Percentiles rank a stretch among this genome's conserved stretches.
Conservation (phyloP, 2,797 vertebrate genomes). For the Peromyscus attwateri region DNA sequence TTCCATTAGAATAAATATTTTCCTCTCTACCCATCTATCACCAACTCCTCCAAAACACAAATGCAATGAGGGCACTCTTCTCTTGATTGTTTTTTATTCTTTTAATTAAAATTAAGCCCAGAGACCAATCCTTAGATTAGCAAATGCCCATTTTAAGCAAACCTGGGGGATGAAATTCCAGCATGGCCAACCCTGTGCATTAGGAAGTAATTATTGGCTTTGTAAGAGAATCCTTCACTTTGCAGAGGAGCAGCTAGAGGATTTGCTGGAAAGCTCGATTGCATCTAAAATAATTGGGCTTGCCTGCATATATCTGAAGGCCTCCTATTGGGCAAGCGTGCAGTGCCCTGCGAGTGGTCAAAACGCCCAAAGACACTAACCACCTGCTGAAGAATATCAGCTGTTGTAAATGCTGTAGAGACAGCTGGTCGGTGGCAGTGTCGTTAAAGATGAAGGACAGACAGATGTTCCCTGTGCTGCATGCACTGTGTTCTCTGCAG, state of each 20-base stretch:
- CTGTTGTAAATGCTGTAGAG: background rate
- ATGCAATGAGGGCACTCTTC: background rate
- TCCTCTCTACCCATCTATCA: background rate
- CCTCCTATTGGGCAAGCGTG: background rate
- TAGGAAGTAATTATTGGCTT: constrained; percentile 76
- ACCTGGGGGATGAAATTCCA: constrained; percentile 58
- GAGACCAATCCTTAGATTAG: constrained; percentile 53
- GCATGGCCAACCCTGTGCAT: constrained; percentile 55
- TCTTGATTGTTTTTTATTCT: constrained; percentile 53
- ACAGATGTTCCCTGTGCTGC: background rate
- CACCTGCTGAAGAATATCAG: background rate
- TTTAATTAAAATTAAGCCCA: constrained; percentile 69
- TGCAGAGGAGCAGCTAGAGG: constrained; percentile 23
- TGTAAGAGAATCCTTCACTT: constrained; percentile 66
- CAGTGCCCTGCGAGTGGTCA: background rate
- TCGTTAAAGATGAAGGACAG: background rate
- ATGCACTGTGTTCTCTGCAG: background rate
- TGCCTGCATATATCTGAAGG: constrained; percentile 25
- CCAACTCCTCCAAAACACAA: background rate
- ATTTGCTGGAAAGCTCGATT: constrained; percentile 62
- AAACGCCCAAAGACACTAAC: background rate
- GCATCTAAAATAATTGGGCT: constrained; percentile 60
- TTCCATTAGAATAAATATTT: background rate
- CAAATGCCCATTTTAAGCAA: constrained; percentile 57
- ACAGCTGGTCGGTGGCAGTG: background rate